These are phyloP conservation scores for Drosophila parthenogenetica DNA, from an alignment of 2,888 invertebrate genomes.

Conservation along the genomic window DNA sequence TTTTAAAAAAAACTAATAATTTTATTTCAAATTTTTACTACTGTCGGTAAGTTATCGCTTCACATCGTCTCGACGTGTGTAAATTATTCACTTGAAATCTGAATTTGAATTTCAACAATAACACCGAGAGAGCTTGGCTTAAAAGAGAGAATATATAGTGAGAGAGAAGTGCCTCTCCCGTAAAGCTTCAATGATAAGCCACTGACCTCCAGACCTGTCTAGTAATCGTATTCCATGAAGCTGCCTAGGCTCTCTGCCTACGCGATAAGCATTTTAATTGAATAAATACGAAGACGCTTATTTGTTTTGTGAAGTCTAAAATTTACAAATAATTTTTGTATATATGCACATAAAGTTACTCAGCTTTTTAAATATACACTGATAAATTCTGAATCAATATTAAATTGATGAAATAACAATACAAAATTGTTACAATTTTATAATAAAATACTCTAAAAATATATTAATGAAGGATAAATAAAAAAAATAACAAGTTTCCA, in stretches of 20 bases:
- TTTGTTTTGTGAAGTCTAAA: constrained; percentile 8
- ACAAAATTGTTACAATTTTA: too few species aligned
- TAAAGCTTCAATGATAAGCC: constrained; percentile 65
- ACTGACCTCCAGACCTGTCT: constrained; percentile 63
- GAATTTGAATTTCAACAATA: not conserved
- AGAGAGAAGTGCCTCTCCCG: constrained; percentile 15
- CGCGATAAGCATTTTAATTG: constrained; percentile 56
- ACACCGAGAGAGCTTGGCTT: constrained; percentile 1
- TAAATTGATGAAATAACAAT: too few species aligned
- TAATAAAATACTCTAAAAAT: too few species aligned
- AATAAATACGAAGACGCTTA: constrained; percentile 16
- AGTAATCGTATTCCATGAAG: constrained; percentile 16
- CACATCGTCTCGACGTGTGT: constrained; percentile 2
- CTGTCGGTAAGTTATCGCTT: constrained; percentile 40
- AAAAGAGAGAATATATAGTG: constrained; percentile 8
- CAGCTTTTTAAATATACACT: too few species aligned
- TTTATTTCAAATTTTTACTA: constrained; percentile 4
- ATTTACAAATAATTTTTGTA: not conserved
- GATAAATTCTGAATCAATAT: too few species aligned
- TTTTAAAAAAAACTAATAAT: constrained; percentile 1
- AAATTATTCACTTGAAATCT: constrained; percentile 23
- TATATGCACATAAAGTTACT: not conserved
- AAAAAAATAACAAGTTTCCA: too few species aligned
- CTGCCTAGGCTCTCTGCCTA: constrained; percentile 18
- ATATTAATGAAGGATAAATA: too few species aligned